phyloP scores from a whole-genome alignment of 92 coral and sea anemone species.

The Plumapathes pennacea region DNA sequence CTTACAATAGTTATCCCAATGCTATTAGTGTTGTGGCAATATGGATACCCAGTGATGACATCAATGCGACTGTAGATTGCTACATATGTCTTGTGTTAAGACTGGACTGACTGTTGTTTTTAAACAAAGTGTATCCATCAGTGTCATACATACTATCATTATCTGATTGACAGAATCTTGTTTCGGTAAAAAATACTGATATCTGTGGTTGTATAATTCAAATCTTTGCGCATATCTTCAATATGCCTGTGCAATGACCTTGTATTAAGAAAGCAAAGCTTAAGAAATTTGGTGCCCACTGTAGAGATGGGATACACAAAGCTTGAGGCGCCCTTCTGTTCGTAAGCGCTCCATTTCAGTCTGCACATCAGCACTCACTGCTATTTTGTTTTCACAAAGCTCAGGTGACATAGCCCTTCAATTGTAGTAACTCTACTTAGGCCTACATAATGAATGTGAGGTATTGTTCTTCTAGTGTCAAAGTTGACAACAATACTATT shows the following conservation, averaged over 20 bases:
- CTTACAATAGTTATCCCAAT: slow-evolving; percentile 45
- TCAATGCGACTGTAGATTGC: slow-evolving; percentile 42
- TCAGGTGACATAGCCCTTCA: slow-evolving; percentile 43
- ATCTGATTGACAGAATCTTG: slow-evolving; percentile 18
- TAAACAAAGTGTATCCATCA: slow-evolving; percentile 53
- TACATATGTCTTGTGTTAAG: slow-evolving; percentile 36
- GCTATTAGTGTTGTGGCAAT: slow-evolving; percentile 33
- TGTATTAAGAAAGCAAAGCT: slow-evolving; percentile 45
- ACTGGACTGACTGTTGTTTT: slow-evolving; percentile 40
- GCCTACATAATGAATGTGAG: slow-evolving; percentile 34
- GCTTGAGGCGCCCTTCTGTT: slow-evolving; percentile 45
- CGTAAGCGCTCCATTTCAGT: slow-evolving; percentile 61
- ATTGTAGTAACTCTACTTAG: slow-evolving; percentile 41
- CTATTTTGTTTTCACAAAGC: slow-evolving; percentile 42
- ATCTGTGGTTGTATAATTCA: slow-evolving; percentile 34
- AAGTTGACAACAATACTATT: slow-evolving; percentile 8
- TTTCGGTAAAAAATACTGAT: slow-evolving; percentile 40
- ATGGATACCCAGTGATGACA: slow-evolving; percentile 31
- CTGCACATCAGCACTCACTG: slow-evolving; percentile 45
- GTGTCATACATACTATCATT: slow-evolving; percentile 43
- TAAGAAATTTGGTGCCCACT: slow-evolving; percentile 11
- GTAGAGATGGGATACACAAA: slow-evolving; percentile 34
- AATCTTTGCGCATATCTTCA: slow-evolving; percentile 36
- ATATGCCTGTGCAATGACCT: slow-evolving; percentile 43
- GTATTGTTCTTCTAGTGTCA: slow-evolving; percentile 13